Evolutionary conservation across 2,113 vertebrate species (phyloP).

Genomic region (Dolichotis patagonum): DNA sequence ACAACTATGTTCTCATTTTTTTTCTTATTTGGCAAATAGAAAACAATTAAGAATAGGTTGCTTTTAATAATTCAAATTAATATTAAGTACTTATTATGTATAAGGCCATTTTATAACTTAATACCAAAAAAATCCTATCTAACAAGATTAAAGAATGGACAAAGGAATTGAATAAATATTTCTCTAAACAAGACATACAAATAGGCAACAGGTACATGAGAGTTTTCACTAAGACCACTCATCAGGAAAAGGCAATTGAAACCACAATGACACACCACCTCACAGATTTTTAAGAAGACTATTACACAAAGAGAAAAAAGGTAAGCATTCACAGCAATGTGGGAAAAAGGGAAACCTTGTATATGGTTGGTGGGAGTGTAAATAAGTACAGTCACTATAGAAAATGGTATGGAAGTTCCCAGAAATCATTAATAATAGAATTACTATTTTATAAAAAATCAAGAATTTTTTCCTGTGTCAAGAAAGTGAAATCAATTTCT

Average conservation of each 20-base stretch:
- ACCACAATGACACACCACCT: not conserved
- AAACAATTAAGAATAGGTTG: not conserved
- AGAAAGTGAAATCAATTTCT: not conserved
- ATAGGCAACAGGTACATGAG: not conserved
- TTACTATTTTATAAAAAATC: not conserved
- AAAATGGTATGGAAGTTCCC: not conserved
- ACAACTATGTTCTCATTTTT: not conserved
- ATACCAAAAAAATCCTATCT: not conserved
- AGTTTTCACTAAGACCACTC: not conserved
- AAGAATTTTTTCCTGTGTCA: not conserved
- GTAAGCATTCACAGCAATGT: not conserved
- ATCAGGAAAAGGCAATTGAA: not conserved
- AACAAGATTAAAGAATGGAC: not conserved
- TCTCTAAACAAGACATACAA: not conserved
- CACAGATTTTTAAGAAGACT: not conserved
- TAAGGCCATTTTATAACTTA: not conserved
- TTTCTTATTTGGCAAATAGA: not conserved
- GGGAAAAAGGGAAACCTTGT: not conserved
- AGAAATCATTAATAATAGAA: not conserved
- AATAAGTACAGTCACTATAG: not conserved
- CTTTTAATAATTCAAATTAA: conserved; percentile 42
- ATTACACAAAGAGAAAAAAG: not conserved
- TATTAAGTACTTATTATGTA: not conserved
- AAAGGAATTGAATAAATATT: not conserved
- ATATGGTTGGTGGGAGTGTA: not conserved